Evolutionary conservation across 2,797 vertebrate species (phyloP).

Genomic region (Petrocephalus schoutedeni): DNA sequence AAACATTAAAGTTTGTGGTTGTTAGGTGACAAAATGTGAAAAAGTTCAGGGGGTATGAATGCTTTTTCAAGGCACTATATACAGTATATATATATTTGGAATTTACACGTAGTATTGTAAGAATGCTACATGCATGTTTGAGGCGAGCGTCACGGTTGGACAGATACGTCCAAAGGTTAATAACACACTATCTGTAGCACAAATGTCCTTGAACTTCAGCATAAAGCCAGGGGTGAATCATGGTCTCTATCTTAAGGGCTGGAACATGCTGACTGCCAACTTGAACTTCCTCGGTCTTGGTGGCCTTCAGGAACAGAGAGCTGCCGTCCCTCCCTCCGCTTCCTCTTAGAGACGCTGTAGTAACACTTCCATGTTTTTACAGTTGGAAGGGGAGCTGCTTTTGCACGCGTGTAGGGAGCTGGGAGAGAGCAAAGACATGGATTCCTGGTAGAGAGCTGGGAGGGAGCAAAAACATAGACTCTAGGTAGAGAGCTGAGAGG

Average conservation of each 20-base stretch:
- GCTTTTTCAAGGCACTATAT: too few species aligned
- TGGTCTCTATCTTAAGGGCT: background rate
- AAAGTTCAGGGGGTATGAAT: too few species aligned
- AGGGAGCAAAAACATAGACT: background rate
- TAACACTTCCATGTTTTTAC: background rate
- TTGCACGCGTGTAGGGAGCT: background rate
- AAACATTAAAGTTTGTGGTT: too few species aligned
- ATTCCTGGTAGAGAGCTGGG: background rate
- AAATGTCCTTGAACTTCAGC: background rate
- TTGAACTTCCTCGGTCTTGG: too few species aligned
- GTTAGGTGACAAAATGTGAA: too few species aligned
- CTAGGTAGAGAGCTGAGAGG: too few species aligned
- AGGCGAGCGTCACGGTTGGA: background rate
- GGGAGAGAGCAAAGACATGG: background rate
- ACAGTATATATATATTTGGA: too few species aligned
- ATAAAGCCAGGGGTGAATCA: background rate
- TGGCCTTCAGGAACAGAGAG: background rate
- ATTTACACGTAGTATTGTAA: background rate
- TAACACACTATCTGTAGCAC: background rate
- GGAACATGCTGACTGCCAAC: background rate
- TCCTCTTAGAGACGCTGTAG: background rate
- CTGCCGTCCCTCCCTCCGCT: background rate
- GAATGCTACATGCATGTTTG: background rate
- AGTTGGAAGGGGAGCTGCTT: background rate
- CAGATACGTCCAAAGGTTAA: background rate